Conservation (phyloP, 1,140 invertebrate genomes). For the Diachasma alloeum region DNA sequence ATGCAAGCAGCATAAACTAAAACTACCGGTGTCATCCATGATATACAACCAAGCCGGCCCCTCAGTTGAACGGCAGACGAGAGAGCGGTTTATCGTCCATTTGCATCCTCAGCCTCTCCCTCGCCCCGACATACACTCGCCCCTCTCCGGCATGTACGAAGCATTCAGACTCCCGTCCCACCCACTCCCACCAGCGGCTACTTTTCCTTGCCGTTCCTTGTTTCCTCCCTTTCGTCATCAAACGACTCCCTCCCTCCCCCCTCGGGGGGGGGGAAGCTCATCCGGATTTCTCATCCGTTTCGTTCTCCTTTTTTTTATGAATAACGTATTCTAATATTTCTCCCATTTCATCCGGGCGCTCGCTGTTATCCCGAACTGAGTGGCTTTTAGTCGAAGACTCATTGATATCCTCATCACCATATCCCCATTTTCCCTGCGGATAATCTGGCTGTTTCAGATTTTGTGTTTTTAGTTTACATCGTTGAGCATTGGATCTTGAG, state of each 20-base stretch:
- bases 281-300: background rate
- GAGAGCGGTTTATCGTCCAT: constrained; percentile 49
- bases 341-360: background rate
- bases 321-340: background rate
- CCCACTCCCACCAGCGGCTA: background rate
- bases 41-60: constrained; percentile 36
- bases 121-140: constrained; percentile 28
- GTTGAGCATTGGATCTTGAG: background rate
- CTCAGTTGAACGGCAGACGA: constrained; percentile 40
- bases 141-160: constrained; percentile 19
- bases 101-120: constrained; percentile 38
- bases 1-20: constrained; percentile 51
- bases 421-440: background rate
- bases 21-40: constrained; percentile 48
- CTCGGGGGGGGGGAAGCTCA: background rate
- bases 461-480: background rate
- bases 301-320: background rate
- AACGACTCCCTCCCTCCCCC: background rate
- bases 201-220: background rate
- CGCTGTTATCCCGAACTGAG: background rate
- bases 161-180: background rate
- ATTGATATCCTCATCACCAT: background rate
- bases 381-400: background rate
- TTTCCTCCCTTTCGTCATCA: background rate
- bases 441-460: background rate